A percentile compares a stretch with the other conserved stretches of the same genome.
These are phyloP conservation scores for Noctua janthina DNA, from an alignment of 2,888 invertebrate genomes.

Conservation along the genomic window DNA sequence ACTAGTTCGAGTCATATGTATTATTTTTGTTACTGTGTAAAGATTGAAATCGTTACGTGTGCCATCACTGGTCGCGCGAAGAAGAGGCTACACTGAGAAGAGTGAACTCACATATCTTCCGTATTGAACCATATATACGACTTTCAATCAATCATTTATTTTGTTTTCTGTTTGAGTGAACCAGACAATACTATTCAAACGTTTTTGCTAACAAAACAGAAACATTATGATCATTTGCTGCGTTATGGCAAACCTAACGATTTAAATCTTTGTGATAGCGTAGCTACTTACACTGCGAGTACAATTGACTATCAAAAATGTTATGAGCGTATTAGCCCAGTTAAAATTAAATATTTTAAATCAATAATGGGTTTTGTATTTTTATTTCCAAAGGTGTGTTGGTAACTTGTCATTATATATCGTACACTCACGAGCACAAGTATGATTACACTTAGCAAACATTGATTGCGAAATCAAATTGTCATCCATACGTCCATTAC, in stretches of 20 bases:
- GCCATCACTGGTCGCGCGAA: not conserved
- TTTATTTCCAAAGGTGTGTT: not conserved
- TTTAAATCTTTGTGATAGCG: not conserved
- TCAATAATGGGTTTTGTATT: not conserved
- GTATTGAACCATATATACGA: not conserved
- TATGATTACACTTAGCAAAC: not conserved
- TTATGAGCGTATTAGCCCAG: not conserved
- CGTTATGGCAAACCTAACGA: not conserved
- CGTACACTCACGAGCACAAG: not conserved
- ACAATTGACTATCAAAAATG: not conserved
- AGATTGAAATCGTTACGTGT: not conserved
- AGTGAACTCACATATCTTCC: not conserved
- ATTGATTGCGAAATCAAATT: not conserved
- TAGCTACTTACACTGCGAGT: not conserved
- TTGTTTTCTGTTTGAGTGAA: not conserved
- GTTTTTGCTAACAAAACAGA: not conserved
- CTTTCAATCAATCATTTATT: too few species aligned
- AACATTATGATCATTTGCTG: not conserved
- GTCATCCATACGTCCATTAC: too few species aligned
- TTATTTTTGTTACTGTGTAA: not conserved
- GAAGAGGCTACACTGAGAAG: not conserved
- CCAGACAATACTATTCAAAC: not conserved
- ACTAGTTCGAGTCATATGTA: not conserved
- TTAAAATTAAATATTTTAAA: conserved; percentile 16
- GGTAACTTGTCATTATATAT: not conserved